phyloP scores from a whole-genome alignment of 2,113 vertebrate species.

The Ammospiza caudacuta region DNA sequence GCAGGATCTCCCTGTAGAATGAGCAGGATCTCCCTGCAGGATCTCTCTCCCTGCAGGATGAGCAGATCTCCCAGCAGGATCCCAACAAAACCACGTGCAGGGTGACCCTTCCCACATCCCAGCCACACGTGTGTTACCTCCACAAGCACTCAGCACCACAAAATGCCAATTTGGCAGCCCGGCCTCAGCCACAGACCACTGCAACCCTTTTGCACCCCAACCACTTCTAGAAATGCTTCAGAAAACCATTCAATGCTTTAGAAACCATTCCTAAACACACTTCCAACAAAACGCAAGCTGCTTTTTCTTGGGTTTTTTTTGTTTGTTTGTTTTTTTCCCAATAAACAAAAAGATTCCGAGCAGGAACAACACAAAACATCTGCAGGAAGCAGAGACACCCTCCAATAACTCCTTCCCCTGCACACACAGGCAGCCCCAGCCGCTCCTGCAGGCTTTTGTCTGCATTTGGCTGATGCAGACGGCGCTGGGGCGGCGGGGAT shows the following conservation, averaged over 20 bases:
- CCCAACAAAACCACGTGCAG: too few relatives aligned
- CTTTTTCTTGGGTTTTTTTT: too few relatives aligned
- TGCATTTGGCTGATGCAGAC: neutral
- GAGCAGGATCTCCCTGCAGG: too few relatives aligned
- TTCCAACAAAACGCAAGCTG: neutral
- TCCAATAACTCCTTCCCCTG: neutral
- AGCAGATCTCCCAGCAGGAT: neutral
- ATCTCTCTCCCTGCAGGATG: too few relatives aligned
- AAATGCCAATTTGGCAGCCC: neutral
- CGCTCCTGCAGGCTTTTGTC: conserved; percentile 50
- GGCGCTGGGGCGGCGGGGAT: neutral
- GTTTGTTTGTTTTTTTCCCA: neutral
- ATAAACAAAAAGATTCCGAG: neutral
- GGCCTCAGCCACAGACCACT: neutral
- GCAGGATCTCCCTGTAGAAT: too few relatives aligned
- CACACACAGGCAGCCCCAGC: neutral
- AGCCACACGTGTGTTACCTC: neutral
- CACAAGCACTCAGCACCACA: neutral
- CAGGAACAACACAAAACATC: neutral
- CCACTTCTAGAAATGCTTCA: too few relatives aligned
- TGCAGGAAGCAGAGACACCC: neutral
- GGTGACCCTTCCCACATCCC: neutral
- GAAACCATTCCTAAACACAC: neutral
- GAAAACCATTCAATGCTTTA: neutral
- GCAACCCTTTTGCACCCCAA: neutral